Evolutionary conservation across 2,888 invertebrate species (phyloP), one percentile per base, ranked within the genome.

Genomic region (Pelosia muscerda): DNA sequence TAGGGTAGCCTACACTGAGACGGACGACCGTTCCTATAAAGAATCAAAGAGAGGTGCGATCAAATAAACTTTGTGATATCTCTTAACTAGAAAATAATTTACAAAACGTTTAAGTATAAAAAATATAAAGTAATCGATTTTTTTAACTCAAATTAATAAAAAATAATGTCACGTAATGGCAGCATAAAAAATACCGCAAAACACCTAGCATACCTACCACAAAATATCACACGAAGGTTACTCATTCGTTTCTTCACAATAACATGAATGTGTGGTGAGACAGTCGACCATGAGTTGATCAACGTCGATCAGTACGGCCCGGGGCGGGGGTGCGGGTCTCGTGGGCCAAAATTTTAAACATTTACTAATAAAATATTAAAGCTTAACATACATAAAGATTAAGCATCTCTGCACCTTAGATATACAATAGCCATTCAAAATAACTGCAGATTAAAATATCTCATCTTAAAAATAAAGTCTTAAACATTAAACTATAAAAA

Each of bases 301-400:
- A 66, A 15, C 6, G 42, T n/a, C 58, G 55, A 42, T 56, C 42
- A n/a, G 22, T 25, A 68, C 65, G 74, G 70, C 75, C 79, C 75
- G 77, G 84, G 83, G 84, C 82, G 85, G 81, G 88, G 84, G 83
- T 79, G 87, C 76, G 82, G 84, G 73, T 79, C 88, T 88, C 88
- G 82, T 83, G 91, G 92, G 93, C 90, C 90, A 86, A 92, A 53
- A 89, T 90, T 90, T 92, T 93, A 93, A 93, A 94, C 92, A 95
- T 95, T 94, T 91, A 94, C 93, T 95, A 95, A 95, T 95, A 95
- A 95, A 95, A 95, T 95, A 94, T 95, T 94, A 95, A 94, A 95
- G 95, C 94, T 95, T 95, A 95, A 95, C 95, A 95, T 95, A 95
- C 92, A 95, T 95, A 95, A 95, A 95, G 94, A 94, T 93, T 94